Evolutionary conservation across 2,113 vertebrate species (phyloP), one percentile per base, ranked within the genome.

Genomic region (Cettia cetti): DNA sequence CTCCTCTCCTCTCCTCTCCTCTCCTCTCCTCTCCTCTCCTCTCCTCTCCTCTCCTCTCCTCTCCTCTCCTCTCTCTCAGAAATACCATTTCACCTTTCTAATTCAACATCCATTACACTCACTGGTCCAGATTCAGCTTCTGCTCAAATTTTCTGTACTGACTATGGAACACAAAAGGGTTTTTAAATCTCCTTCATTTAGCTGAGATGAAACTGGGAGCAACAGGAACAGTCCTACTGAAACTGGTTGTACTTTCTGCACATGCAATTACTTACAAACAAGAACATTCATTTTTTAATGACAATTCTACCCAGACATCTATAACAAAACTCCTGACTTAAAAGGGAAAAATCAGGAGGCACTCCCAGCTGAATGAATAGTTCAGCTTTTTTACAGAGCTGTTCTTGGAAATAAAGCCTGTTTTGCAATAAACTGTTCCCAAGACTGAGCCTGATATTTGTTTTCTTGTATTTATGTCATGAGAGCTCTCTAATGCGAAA

Each of bases 391-490:
- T 74, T 77, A 87, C 42, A 66, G 70, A 94, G 33, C 68, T 95
- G 59, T 85, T 96, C 92, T 91, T 92, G 82, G 87, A 95, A 97
- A 87, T 74, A 80, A 70, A 90, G 63, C 8, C 42, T 83, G 13
- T 59, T 95, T 87, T 68, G 44, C 1, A 0, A 93, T 75, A 95
- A 93, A 82, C 30, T 37, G 30, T 68, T 96, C 3, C 1, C 56
- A 88, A 56, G 79, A 82, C 75, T 82, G 50, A 90, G 82, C 27
- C 52, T 13, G 26, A 31, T 82, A 93, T 94, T 96, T 94, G 42
- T 89, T 94, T 88, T 90, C 54, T 68, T 96, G 72, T 83, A 86
- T 95, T 96, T 92, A 93, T 94, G 88, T 86, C 88, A 92, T 68
- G 56, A 92, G 87, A 88, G 47, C n/a, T 92, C 89, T 93, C 82